Conservation (phyloP, 2,113 vertebrate genomes). For the Pachyramphus minor region DNA sequence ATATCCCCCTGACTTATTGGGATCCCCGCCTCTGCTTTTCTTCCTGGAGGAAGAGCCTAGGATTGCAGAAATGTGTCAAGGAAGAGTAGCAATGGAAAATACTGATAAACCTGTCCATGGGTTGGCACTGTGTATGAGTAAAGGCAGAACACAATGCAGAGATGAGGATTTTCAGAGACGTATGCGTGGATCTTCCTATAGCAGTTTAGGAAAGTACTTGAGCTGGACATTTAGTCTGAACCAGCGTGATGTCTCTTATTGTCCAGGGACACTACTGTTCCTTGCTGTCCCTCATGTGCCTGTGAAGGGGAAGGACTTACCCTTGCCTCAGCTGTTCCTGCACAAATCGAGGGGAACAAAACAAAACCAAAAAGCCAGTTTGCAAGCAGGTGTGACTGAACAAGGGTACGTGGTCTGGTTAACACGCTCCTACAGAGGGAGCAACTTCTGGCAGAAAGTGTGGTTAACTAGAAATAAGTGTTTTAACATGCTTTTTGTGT, state of each 20-base stretch:
- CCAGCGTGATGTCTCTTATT: neutral
- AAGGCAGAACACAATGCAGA: rapidly evolving
- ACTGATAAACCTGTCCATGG: neutral
- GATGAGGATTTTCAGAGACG: neutral
- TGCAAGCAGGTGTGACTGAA: neutral
- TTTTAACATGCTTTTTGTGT: neutral
- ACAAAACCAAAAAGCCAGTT: neutral
- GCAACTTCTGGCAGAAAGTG: neutral
- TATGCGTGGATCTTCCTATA: neutral
- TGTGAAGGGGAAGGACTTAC: neutral
- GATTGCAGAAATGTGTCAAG: neutral
- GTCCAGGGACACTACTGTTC: neutral
- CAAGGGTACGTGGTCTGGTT: neutral
- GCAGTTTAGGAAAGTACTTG: neutral
- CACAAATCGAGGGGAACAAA: neutral
- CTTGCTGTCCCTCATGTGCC: neutral
- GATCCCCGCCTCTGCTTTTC: neutral
- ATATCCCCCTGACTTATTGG: neutral
- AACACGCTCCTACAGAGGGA: neutral
- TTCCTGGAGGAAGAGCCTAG: neutral
- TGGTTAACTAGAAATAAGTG: neutral
- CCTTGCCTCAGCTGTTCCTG: neutral
- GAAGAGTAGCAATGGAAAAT: neutral
- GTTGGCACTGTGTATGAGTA: neutral
- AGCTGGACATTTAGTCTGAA: neutral